Conservation (phyloP, 1,140 invertebrate species). For the Scaptodrosophila lebanonensis region DNA sequence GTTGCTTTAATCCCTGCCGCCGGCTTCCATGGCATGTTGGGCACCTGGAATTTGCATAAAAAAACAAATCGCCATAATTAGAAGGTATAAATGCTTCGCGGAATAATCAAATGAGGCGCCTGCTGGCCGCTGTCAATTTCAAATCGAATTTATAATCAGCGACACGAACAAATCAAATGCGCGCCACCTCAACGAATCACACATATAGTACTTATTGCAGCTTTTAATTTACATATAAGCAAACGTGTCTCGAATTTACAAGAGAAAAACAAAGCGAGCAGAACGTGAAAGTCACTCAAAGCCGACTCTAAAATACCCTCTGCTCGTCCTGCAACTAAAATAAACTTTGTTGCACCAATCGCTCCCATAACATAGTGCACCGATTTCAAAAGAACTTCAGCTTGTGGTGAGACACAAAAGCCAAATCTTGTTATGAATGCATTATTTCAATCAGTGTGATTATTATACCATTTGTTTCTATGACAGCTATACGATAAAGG, state of each 20-base stretch:
- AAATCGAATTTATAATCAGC: slow-evolving; percentile 51
- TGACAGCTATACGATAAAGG: too few relatives aligned
- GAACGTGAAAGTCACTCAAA: too few relatives aligned
- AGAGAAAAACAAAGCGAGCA: slow-evolving; percentile 7
- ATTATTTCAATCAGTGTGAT: too few relatives aligned
- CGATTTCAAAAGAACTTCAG: too few relatives aligned
- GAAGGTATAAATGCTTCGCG: slow-evolving; percentile 34
- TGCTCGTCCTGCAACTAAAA: too few relatives aligned
- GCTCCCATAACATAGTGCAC: too few relatives aligned
- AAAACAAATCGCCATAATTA: slow-evolving; percentile 51
- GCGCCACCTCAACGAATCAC: slow-evolving; percentile 5
- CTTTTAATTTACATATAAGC: slow-evolving; percentile 53
- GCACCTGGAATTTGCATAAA: slow-evolving; percentile 70
- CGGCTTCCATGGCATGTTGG: slow-evolving; percentile 68
- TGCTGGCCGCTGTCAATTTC: slow-evolving; percentile 30
- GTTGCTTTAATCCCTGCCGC: slow-evolving; percentile 8
- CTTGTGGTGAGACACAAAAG: too few relatives aligned
- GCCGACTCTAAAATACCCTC: too few relatives aligned
- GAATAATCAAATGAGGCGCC: slow-evolving; percentile 48
- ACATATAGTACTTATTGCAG: neutral
- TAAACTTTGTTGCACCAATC: too few relatives aligned
- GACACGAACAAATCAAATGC: slow-evolving; percentile 15
- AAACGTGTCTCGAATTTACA: slow-evolving; percentile 52
- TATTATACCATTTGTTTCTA: too few relatives aligned
- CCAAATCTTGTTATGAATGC: too few relatives aligned